These are phyloP conservation scores for Tiphia femorata DNA, from an alignment of 2,888 invertebrate genomes.

Conservation along the genomic window DNA sequence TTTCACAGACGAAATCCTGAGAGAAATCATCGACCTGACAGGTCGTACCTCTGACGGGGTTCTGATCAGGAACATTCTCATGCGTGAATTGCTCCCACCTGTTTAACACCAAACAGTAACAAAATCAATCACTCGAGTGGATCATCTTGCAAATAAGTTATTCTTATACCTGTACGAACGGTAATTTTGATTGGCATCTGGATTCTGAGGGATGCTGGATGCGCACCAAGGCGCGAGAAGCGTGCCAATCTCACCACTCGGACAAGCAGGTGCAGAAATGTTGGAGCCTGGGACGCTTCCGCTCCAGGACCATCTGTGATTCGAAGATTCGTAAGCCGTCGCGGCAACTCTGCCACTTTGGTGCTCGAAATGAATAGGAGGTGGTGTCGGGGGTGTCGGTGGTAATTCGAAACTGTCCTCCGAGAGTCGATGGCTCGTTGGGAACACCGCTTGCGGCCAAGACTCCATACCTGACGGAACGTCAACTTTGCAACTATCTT, in stretches of 20 bases:
- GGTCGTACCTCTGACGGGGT: no score
- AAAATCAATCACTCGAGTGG: not conserved
- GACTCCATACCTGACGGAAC: conserved; percentile 19
- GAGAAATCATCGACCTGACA: conserved; percentile 3
- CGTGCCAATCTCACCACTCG: conserved; percentile 10
- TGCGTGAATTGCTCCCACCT: conserved; percentile 39
- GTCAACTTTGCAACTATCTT: no score
- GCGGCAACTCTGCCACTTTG: conserved; percentile 28
- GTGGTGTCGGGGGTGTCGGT: conserved; percentile 40
- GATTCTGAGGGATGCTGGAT: conserved; percentile 18
- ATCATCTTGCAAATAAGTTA: not conserved
- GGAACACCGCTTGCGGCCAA: conserved; percentile 16
- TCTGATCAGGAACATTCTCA: conserved; percentile 9
- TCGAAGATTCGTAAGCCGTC: conserved; percentile 33
- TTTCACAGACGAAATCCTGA: conserved; percentile 23
- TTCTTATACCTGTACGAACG: conserved; percentile 41
- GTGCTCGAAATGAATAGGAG: conserved; percentile 25
- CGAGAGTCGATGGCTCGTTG: conserved; percentile 10
- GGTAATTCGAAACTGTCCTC: conserved; percentile 44
- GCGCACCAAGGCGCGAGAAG: conserved; percentile 9
- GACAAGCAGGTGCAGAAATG: conserved; percentile 9
- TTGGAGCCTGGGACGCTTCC: conserved; percentile 6
- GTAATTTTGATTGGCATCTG: conserved; percentile 42
- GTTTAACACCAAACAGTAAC: not conserved
- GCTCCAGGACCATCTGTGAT: conserved; percentile 37